These are phyloP conservation scores for Myodes glareolus DNA, from an alignment of 2,113 vertebrate species.

Conservation along the genomic window DNA sequence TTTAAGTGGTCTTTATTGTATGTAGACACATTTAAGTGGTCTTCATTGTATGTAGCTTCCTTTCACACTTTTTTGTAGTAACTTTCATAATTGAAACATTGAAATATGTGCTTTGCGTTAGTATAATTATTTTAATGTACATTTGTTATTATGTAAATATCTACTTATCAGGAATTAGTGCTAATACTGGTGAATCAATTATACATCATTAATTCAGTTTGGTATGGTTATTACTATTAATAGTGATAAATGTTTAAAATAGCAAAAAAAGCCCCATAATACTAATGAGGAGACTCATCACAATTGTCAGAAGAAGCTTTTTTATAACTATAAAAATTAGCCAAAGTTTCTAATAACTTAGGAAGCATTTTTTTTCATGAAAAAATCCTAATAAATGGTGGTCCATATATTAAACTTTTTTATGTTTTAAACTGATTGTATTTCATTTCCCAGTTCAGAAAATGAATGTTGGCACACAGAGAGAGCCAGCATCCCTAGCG, in stretches of 20 bases:
- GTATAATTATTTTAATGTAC: background rate
- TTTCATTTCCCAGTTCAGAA: background rate
- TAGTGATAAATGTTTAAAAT: background rate
- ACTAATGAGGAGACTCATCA: background rate
- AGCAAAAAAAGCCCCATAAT: background rate
- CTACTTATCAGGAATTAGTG: background rate
- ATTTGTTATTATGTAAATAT: background rate
- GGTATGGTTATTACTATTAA: background rate
- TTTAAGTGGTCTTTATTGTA: background rate
- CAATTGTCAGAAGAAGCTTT: background rate
- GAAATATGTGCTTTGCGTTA: conserved; percentile 17
- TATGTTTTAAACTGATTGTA: background rate
- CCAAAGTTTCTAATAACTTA: background rate
- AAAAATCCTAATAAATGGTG: background rate
- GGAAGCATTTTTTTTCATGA: conserved; percentile 19
- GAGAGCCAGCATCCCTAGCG: background rate
- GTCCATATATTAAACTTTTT: background rate
- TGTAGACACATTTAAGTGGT: background rate
- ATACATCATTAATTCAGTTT: background rate
- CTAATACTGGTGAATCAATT: background rate
- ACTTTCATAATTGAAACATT: conserved; percentile 14
- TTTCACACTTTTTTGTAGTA: background rate
- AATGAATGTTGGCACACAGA: background rate
- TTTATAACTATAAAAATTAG: conserved; percentile 45
- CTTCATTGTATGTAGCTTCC: background rate